Evolutionary conservation across 2,797 vertebrate genomes (phyloP), one percentile per base, ranked within the genome.

Genomic region (Phoxinus dragarum): DNA sequence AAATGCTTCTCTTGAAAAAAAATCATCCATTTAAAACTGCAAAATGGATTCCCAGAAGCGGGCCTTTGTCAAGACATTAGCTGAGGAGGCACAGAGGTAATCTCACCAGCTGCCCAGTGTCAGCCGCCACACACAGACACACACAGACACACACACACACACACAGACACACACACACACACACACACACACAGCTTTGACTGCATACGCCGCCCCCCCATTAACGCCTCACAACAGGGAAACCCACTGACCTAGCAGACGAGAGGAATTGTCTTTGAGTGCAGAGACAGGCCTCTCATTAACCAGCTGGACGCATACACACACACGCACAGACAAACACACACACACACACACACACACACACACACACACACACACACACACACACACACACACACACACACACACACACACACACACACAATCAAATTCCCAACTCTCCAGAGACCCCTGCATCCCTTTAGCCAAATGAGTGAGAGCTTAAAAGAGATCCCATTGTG

Each of bases 291-390:
- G 54, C 81, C 81, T 79, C 73, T 84, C 64, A 87, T 84, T 88
- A 87, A 71, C 81, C 89, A 88, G 72, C 87, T 90, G 87, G 80
- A 81, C 34, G 7, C 27, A 61, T 42, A 82, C 80, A 61, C n/a
- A 21, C 59, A n/a, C 49, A 78, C 72, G 17, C n/a, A 2, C 49
- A 31, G 10, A 34, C 40, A 66, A 42, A 38, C 56, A 19, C 40
- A 42, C 40, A 42, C 2, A 9, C 42, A 42, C 9, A 44, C 1
- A 1, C 42, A 40, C 1, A 40, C 8, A 40, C 0, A 8, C 40
- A 8, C 7, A 40, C 2, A 40, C 5, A 38, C 6, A 38, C 5
- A 6, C 38, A 38, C 6, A 38, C 5, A 38, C 7, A 8, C 38
- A 40, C 6, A 40, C 5, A 5, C 36, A 42, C 40, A 42, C 40